Evolutionary conservation across 2,888 invertebrate genomes (phyloP), one percentile per base, ranked within the genome.

Genomic region (Leucophenga maculata): DNA sequence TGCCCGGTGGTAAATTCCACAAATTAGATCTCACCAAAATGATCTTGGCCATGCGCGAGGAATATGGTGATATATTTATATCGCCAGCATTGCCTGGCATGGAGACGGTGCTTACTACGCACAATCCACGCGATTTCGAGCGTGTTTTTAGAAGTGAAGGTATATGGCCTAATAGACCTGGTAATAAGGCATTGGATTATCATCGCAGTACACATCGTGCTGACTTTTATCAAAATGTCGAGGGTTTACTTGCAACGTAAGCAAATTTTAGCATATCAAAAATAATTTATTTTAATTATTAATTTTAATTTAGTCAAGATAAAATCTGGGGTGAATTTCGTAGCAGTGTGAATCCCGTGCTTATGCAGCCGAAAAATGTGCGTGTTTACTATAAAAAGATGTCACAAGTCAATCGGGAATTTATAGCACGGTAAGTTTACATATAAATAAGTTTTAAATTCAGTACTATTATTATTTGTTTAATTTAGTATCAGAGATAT

Each of bases 311-410:
- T 32, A 77, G 73, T 0, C 77, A 82, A 60, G 83, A 75, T 0
- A 92, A 90, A 20, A 87, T 91, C 74, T 93, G 93, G 93, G 90
- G 92, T 22, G 89, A 91, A 55, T 90, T 93, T 69, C 89, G 93
- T n/a, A 90, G 90, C 1, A 91, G 91, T 74, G 92, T 92, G 0
- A 93, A 93, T 81, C 92, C 92, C 67, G 89, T 92, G 32, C 88
- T 93, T 85, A 87, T 93, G 86, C 90, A 92, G 77, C 91, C 92
- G 0, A 91, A 91, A 77, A 83, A 89, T 55, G 88, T 90, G 0
- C 90, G 90, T 78, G 80, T 90, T 0, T 91, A 91, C 71, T 85
- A 88, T 8, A 87, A 89, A 8, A 88, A 86, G 8, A 87, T 91
- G 71, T 89, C 90, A 32, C 88, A 89, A 70, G 90, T 91, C 31